Percentiles rank a stretch among this genome's conserved stretches.
Evolutionary conservation across 2,888 invertebrate genomes (phyloP).

Genomic region (Pterostichus niger): DNA sequence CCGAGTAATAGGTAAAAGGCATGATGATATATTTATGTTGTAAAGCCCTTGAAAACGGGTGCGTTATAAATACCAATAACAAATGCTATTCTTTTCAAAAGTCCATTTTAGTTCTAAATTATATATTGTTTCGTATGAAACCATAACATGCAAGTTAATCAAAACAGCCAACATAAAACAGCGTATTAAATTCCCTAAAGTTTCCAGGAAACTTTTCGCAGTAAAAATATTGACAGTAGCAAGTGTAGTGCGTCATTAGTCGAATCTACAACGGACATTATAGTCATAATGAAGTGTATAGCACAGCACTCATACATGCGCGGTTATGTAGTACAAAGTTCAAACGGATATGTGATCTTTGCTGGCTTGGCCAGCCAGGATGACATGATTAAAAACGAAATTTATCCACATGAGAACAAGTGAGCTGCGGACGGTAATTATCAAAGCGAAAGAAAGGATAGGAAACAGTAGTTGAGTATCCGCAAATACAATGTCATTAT

Average conservation of each 20-base stretch:
- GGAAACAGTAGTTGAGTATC: too few relatives aligned
- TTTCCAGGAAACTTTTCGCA: slow-evolving; percentile 2
- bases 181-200: background rate
- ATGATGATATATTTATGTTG: too few relatives aligned
- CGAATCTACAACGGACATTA: background rate
- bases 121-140: background rate
- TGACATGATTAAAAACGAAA: slow-evolving; percentile 38
- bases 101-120: too few relatives aligned
- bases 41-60: too few relatives aligned
- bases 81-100: too few relatives aligned
- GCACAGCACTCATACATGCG: background rate
- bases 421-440: background rate
- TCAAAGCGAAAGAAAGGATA: slow-evolving; percentile 18
- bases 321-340: slow-evolving; percentile 14
- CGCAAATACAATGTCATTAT: too few relatives aligned
- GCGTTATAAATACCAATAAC: too few relatives aligned
- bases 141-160: background rate
- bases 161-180: too few relatives aligned
- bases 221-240: slow-evolving; percentile 3
- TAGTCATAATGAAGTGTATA: background rate
- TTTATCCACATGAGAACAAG: slow-evolving; percentile 34
- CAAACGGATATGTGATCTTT: slow-evolving; percentile 45
- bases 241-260: background rate
- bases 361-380: background rate
- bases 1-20: too few relatives aligned